phyloP scores from a whole-genome alignment of 2,113 vertebrate genomes.

The Sylvilagus bachmani region DNA sequence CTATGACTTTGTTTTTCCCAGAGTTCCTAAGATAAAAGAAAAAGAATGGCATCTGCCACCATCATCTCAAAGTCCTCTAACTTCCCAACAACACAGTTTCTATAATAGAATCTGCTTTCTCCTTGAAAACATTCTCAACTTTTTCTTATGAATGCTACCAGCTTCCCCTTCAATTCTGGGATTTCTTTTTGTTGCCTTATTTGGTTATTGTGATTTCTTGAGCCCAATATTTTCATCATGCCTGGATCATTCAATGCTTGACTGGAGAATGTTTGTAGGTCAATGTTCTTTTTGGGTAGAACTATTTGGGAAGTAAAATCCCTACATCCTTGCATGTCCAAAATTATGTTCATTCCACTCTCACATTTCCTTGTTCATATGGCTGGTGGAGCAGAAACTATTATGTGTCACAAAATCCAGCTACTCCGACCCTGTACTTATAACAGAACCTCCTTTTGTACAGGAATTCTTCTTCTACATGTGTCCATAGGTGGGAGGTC shows the following conservation, averaged over 20 bases:
- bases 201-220: slow-evolving; percentile 21
- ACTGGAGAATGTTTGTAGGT: background rate
- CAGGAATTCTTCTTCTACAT: background rate
- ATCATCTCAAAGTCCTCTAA: background rate
- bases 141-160: background rate
- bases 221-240: slow-evolving; percentile 28
- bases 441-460: background rate
- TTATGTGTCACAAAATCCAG: background rate
- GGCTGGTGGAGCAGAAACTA: background rate
- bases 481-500: background rate
- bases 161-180: background rate
- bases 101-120: background rate
- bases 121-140: slow-evolving; percentile 27
- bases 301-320: slow-evolving; percentile 17
- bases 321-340: background rate
- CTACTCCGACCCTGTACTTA: background rate
- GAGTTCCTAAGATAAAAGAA: slow-evolving; percentile 16
- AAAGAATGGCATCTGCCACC: background rate
- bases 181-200: slow-evolving; percentile 40
- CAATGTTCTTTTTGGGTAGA: slow-evolving; percentile 48
- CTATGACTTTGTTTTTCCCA: background rate
- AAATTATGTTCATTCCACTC: slow-evolving; percentile 46
- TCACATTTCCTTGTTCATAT: slow-evolving; percentile 13
- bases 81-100: background rate
- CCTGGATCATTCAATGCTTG: slow-evolving; percentile 38